These are phyloP conservation scores for Brenthis ino DNA, from an alignment of 2,888 invertebrate genomes.

Conservation along the genomic window DNA sequence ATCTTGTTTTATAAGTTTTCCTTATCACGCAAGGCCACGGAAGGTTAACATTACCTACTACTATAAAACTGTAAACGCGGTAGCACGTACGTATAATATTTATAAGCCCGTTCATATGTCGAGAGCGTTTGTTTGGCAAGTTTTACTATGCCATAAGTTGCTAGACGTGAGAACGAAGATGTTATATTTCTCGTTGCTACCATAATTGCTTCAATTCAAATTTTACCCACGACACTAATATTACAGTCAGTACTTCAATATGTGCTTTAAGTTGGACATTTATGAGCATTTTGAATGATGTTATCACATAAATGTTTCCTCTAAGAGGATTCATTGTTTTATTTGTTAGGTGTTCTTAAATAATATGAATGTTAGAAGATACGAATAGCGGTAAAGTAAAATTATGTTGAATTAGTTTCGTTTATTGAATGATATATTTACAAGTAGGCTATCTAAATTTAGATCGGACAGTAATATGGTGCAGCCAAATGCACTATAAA, in stretches of 20 bases:
- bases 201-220: background rate
- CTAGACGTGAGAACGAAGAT: constrained; percentile 18
- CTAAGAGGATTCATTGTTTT: no score
- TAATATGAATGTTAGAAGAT: background rate
- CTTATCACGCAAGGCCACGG: constrained; percentile 8
- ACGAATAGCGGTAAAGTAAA: background rate
- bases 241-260: background rate
- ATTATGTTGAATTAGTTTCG: constrained; percentile 5
- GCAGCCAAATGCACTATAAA: background rate
- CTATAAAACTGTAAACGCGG: constrained; percentile 14
- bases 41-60: constrained; percentile 1
- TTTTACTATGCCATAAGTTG: constrained; percentile 15
- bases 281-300: no score
- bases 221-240: constrained; percentile 1
- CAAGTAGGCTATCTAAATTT: background rate
- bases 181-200: constrained; percentile 2
- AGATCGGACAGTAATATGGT: constrained; percentile 1
- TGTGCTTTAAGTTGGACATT: no score
- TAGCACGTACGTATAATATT: constrained; percentile 12
- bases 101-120: constrained; percentile 13
- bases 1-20: constrained; percentile 1
- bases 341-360: background rate
- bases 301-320: no score
- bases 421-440: constrained; percentile 3
- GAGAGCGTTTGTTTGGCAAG: constrained; percentile 14